Evolutionary conservation across 2,888 invertebrate genomes (phyloP), one percentile per base, ranked within the genome.

Genomic region (Tolmerus cingulatus): DNA sequence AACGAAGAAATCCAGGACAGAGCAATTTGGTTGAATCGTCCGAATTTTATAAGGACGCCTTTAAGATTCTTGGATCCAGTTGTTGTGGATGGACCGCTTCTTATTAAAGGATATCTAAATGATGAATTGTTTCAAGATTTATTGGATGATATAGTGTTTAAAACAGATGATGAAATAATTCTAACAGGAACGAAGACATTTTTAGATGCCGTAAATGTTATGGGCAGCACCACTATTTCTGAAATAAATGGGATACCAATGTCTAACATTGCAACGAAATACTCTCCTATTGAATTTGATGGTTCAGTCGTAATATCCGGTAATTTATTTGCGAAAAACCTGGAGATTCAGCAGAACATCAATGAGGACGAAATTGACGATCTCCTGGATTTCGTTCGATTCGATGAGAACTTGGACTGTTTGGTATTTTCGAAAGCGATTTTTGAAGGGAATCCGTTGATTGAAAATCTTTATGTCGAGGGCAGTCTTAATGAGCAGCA

Each of bases 221-320:
- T 86, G 0, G 89, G 89, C 2, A 89, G 92, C 5, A 89, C 93
- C 1, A 90, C 91, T 81, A 89, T 92, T 0, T 88, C 91, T 23
- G 91, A 91, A 19, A 87, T 94, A 0, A 94, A 94, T 88, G 90
- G 91, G 7, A 89, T 93, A 2, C 89, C 90, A 16, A 89, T 93
- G 12, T 89, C 90, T 8, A 89, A 91, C 82, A 90, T 94, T 78
- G 91, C 94, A 27, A 92, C 92, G 1, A 93, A 92, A 55, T 87
- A 89, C 16, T 88, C 87, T 0, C 87, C 89, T 0, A 87, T 89
- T 2, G 86, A 88, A 9, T 90, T 92, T 12, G 51, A 87, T 0
- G 91, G 91, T 5, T 88, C 90, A 2, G 7, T 92, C 1, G 89
- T 90, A 16, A 88, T 93, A 4, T 88, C 89, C 43, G 92, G 92